These are phyloP conservation scores for Latrodectus hesperus DNA, from an alignment of 2,888 invertebrate species.

Conservation along the genomic window DNA sequence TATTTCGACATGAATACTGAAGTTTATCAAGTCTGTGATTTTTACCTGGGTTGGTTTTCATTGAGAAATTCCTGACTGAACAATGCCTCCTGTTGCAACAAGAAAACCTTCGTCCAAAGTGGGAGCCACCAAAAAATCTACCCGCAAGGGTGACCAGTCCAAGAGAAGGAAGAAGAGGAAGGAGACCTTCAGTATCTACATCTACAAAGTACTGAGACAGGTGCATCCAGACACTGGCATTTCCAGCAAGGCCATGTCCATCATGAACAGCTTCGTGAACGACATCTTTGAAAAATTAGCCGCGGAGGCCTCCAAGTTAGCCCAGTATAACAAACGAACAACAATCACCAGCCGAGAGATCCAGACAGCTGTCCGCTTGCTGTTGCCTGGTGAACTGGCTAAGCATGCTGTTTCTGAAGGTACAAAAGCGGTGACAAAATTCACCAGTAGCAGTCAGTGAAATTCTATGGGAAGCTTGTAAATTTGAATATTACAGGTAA, in stretches of 20 bases:
- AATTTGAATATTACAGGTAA: too few relatives aligned
- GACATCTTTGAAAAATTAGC: slow-evolving; percentile 85
- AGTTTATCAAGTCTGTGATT: too few relatives aligned
- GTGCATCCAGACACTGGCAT: slow-evolving; percentile 76
- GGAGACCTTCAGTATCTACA: slow-evolving; percentile 74
- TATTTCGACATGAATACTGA: too few relatives aligned
- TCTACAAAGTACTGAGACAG: slow-evolving; percentile 75
- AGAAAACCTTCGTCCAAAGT: too few relatives aligned
- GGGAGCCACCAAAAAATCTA: too few relatives aligned
- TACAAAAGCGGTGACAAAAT: slow-evolving; percentile 80
- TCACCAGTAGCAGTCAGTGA: slow-evolving; percentile 74
- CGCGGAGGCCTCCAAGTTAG: slow-evolving; percentile 80
- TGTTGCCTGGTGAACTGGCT: slow-evolving; percentile 84
- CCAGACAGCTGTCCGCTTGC: slow-evolving; percentile 81
- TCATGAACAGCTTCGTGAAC: slow-evolving; percentile 85
- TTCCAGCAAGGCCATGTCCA: slow-evolving; percentile 76
- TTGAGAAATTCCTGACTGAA: too few relatives aligned
- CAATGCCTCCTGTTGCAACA: too few relatives aligned
- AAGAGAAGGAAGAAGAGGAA: slow-evolving; percentile 73
- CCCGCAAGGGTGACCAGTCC: too few relatives aligned
- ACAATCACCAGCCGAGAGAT: slow-evolving; percentile 83
- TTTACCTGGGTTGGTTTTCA: too few relatives aligned
- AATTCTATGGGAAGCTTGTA: too few relatives aligned
- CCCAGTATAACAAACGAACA: slow-evolving; percentile 79
- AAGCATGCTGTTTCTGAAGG: slow-evolving; percentile 83